Base-by-base conservation (phyloP, 35 echinoderm and acorn worm species). In the Chiridota heheva region DNA sequence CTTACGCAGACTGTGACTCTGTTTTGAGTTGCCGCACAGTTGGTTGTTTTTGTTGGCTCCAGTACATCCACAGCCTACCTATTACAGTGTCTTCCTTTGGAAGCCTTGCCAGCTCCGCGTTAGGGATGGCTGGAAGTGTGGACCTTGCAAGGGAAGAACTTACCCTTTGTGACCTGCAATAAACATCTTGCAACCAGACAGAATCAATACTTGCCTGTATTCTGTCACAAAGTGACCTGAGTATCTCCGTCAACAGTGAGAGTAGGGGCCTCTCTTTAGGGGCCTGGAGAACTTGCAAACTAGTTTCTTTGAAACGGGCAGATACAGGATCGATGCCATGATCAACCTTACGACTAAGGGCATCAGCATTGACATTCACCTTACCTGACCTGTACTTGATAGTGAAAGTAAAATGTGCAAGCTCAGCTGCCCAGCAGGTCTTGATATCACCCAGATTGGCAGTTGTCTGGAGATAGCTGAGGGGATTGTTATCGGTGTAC, bases 361-460 rank as follows among this genome's bases (percentile, higher is more conserved):
- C 38, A 47, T 82, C 79, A 10, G 62, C 79, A 49, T 82, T 82
- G 7, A 7, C 16, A 42, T 82, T 82, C 10, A 32, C 44, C 32
- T 42, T 67, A 13, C 79, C 79, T 55, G 79, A 47, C 16, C 61
- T 27, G 43, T 82, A 82, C 38, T 70, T 71, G 7, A 82, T 70
- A 4, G 30, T 40, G 58, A 81, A 81, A 38, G 67, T 24, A 12
- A 81, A 82, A 2, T 82, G 62, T 41, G 79, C 53, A 4, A 71
- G 39, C 35, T 79, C 28, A 29, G 47, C 58, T 58, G 40, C 57
- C 25, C 76, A 63, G 10, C 27, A 60, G 38, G 56, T 69, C 41
- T 82, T 63, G 29, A 17, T 30, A 31, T 60, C 79, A n/a, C 60
- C 62, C 16, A 82, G 43, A 7, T 82, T 82, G 6, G 49, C 20